These are phyloP conservation scores for Pangasius djambal DNA, from an alignment of 2,797 vertebrate genomes.

Conservation along the genomic window DNA sequence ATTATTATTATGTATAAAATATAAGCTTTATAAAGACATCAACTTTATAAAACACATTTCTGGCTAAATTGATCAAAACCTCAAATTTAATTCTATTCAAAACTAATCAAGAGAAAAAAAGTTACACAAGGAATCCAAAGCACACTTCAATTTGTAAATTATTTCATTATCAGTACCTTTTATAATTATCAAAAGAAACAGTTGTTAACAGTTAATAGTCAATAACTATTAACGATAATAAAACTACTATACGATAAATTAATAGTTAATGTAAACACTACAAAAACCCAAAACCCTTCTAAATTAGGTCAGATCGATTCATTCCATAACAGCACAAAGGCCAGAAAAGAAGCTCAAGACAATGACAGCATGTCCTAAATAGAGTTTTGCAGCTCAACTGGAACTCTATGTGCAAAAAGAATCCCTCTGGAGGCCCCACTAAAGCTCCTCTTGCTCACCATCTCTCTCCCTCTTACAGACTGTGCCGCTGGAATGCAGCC, in stretches of 20 bases:
- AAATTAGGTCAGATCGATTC: neutral
- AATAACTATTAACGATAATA: neutral
- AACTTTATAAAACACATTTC: neutral
- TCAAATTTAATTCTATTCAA: neutral
- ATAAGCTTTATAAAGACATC: neutral
- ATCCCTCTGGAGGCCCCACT: conserved; percentile 53
- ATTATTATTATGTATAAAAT: neutral
- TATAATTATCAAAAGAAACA: neutral
- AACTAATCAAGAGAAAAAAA: no score
- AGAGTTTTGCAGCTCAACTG: conserved; percentile 38
- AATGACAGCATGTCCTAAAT: conserved; percentile 45
- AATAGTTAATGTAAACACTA: neutral
- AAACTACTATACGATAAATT: neutral
- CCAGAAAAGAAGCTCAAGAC: conserved; percentile 36
- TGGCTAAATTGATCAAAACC: neutral
- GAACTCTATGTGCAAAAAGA: conserved; percentile 45
- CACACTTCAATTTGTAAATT: neutral
- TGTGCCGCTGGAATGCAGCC: conserved; percentile 59
- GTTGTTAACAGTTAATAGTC: neutral
- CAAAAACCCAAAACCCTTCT: neutral
- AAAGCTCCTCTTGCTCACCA: conserved; percentile 36
- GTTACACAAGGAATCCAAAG: neutral
- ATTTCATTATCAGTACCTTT: neutral
- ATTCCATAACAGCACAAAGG: conserved; percentile 20
- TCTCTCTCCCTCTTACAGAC: conserved; percentile 44